Evolutionary conservation across 2,797 vertebrate species (phyloP), one percentile per base, ranked within the genome.

Genomic region (Triplophysa bombifrons): DNA sequence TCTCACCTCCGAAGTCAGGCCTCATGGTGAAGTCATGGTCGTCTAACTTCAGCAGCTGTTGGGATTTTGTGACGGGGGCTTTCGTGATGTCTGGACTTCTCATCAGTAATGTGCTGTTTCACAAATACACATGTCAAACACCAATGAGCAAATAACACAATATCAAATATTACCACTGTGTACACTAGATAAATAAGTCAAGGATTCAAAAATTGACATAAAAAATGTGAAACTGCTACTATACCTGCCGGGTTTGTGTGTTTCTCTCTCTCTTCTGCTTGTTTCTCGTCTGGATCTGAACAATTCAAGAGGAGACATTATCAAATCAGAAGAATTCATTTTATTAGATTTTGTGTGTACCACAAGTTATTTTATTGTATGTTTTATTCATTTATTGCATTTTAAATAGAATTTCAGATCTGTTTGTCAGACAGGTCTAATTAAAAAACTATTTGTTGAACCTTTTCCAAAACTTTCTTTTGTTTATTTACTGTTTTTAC

Each of bases 21-120:
- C 96, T 93, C 96, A 98, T 97, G 73, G 95, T 97, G 87, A 98
- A 98, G 86, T 98, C 97, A 0, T 98, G 97, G 86, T 96, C 94
- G 0, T 96, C 93, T 88, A 97, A 95, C 89, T 94, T 92, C 80
- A 98, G 93, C 66, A 97, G 93, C 83, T 97, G 95, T 72, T 98
- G 96, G 4, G 96, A 95, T 86, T 96, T 98, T 0, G 90, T 95
- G 64, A 92, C 82, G 3, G 92, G 92, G 2, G 94, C 90, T 89
- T 98, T 98, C 64, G 97, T 98, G 74, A 95, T 90, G 80, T 98
- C 97, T 8, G 93, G 93, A 86, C 93, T 95, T 86, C 93, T 92
- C 89, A 94, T 97, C 67, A 93, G 84, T 81, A 97, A 87, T 0
- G 93, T 90, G 79, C 97, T 98, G 80, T 4, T 27, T 48, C 56